A percentile compares a stretch with the other conserved stretches of the same genome.
phyloP scores from a whole-genome alignment of 2,797 vertebrate genomes.

The Euphonia xanthogaster region DNA sequence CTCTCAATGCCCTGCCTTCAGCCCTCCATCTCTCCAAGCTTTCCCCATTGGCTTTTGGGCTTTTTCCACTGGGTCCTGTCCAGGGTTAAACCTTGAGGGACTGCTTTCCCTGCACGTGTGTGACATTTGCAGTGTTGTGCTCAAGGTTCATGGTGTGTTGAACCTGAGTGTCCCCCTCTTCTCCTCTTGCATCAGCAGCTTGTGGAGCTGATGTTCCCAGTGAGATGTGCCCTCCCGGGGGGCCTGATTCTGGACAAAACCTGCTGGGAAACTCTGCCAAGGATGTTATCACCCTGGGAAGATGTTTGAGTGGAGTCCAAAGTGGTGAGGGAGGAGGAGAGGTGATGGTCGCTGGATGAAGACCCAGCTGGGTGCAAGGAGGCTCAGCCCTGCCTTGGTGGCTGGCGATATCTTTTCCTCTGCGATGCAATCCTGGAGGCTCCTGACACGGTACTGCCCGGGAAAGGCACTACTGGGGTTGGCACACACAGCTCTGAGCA shows the following conservation, averaged over 20 bases:
- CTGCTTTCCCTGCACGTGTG: fast-evolving
- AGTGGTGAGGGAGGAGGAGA: not conserved
- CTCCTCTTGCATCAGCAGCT: not conserved
- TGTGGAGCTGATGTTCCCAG: not conserved
- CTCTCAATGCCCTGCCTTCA: not conserved
- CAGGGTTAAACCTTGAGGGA: not conserved
- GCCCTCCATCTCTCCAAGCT: not conserved
- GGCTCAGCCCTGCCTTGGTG: not conserved
- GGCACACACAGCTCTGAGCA: not conserved
- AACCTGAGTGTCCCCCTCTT: not conserved
- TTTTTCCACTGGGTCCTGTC: not conserved
- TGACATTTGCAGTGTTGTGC: not conserved
- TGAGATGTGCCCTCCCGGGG: not conserved
- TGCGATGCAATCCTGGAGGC: not conserved
- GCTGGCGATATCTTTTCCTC: not conserved
- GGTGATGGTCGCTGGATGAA: not conserved
- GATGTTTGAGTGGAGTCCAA: not conserved
- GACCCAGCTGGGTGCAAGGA: not conserved
- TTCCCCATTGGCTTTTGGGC: not conserved
- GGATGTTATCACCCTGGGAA: not conserved
- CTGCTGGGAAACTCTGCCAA: not conserved
- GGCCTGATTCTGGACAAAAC: not conserved
- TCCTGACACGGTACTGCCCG: fast-evolving
- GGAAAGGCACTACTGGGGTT: not conserved
- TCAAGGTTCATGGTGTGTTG: fast-evolving